phyloP scores from a whole-genome alignment of 2,888 invertebrate genomes.

The Pecten maximus region DNA sequence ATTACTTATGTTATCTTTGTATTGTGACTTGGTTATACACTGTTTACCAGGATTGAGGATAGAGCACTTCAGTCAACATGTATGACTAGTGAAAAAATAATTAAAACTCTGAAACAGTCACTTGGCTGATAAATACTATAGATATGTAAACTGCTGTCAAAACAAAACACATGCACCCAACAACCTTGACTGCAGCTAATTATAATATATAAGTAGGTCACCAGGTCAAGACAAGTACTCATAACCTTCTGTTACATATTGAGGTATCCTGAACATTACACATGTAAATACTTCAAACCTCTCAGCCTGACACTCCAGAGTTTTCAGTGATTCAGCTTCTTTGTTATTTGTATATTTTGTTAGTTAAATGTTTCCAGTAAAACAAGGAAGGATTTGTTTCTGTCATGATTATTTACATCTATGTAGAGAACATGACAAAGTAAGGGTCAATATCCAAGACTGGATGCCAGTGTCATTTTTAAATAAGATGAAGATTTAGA shows the following conservation, averaged over 20 bases:
- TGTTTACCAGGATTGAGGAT: no score
- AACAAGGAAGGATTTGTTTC: no score
- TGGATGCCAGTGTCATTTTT: no score
- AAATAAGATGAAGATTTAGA: no score
- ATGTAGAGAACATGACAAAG: no score
- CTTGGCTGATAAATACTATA: not conserved
- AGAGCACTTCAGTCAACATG: not conserved
- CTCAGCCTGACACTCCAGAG: not conserved
- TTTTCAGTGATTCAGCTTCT: not conserved
- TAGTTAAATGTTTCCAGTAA: not conserved
- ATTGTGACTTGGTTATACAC: no score
- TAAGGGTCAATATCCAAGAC: no score
- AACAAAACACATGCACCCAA: not conserved
- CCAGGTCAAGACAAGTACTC: not conserved
- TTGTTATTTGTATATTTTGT: not conserved
- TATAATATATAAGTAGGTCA: conserved; percentile 30
- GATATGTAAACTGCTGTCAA: not conserved
- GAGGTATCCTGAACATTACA: not conserved
- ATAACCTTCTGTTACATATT: not conserved
- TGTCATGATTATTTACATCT: no score
- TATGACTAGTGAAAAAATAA: not conserved
- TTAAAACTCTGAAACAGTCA: not conserved
- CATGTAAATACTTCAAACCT: not conserved
- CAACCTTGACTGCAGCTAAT: not conserved
- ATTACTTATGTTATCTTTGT: not conserved